These are phyloP conservation scores for Amphiduros pacificus DNA, from an alignment of 2,888 invertebrate genomes.

Conservation along the genomic window DNA sequence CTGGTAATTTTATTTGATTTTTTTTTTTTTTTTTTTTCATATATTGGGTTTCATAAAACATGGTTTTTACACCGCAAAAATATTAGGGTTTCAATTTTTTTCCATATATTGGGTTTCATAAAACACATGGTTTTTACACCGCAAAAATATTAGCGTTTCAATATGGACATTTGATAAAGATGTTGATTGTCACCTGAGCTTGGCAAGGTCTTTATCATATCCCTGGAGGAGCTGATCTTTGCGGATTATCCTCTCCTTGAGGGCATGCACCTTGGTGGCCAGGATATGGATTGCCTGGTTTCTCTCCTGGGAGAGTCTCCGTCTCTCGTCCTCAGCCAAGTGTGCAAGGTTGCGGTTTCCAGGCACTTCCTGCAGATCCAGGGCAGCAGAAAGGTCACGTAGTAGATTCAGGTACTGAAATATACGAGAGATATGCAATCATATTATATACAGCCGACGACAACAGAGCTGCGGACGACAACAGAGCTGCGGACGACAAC, in stretches of 20 bases:
- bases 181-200: conserved; percentile 15
- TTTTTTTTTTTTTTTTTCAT: too few species aligned
- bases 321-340: conserved; percentile 23
- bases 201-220: conserved; percentile 25
- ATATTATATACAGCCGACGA: too few species aligned
- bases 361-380: conserved; percentile 22
- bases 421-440: background rate
- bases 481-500: too few species aligned
- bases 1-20: too few species aligned
- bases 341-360: conserved; percentile 24
- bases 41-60: too few species aligned
- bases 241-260: conserved; percentile 14
- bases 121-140: too few species aligned
- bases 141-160: too few species aligned
- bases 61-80: too few species aligned
- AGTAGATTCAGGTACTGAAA: conserved; percentile 21
- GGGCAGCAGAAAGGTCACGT: conserved; percentile 13
- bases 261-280: background rate
- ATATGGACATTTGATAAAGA: too few species aligned
- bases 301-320: conserved; percentile 12
- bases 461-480: too few species aligned
- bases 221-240: conserved; percentile 22
- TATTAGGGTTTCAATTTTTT: too few species aligned
- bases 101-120: too few species aligned
- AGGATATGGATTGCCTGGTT: conserved; percentile 4